Evolutionary conservation across 1,140 invertebrate species (phyloP).

Genomic region (Lerema accius): DNA sequence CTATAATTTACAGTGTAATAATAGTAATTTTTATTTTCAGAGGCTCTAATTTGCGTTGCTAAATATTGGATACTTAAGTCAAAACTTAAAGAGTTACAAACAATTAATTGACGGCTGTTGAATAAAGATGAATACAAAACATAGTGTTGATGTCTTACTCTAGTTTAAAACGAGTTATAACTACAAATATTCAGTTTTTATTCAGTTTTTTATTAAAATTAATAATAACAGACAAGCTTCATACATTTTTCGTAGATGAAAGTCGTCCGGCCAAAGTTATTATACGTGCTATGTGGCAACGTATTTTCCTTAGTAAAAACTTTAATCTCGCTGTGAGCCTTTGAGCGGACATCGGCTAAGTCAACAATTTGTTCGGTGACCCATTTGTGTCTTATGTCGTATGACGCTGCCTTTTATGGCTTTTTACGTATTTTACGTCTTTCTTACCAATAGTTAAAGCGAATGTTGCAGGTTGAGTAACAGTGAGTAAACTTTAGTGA

Average conservation of each 20-base stretch:
- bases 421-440: slow-evolving; percentile 12
- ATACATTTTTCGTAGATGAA: background rate
- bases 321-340: slow-evolving; percentile 24
- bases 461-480: background rate
- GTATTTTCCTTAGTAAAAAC: slow-evolving; percentile 22
- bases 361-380: slow-evolving; percentile 33
- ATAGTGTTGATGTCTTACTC: background rate
- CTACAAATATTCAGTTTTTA: background rate
- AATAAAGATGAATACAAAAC: background rate
- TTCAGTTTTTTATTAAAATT: background rate
- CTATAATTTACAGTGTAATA: no score
- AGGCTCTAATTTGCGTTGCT: no score
- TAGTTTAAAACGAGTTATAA: background rate
- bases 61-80: background rate
- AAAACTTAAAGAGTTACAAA: background rate
- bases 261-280: slow-evolving; percentile 8
- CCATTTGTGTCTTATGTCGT: slow-evolving; percentile 23
- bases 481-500: background rate
- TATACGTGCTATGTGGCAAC: slow-evolving; percentile 15
- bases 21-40: no score
- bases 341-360: slow-evolving; percentile 27
- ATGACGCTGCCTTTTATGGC: slow-evolving; percentile 14
- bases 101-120: background rate
- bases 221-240: background rate
- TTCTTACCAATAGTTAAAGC: slow-evolving; percentile 1